Percentiles rank a stretch among this genome's conserved stretches.
Conservation (phyloP, 2,888 invertebrate genomes). For the Gymnosoma rotundatum region DNA sequence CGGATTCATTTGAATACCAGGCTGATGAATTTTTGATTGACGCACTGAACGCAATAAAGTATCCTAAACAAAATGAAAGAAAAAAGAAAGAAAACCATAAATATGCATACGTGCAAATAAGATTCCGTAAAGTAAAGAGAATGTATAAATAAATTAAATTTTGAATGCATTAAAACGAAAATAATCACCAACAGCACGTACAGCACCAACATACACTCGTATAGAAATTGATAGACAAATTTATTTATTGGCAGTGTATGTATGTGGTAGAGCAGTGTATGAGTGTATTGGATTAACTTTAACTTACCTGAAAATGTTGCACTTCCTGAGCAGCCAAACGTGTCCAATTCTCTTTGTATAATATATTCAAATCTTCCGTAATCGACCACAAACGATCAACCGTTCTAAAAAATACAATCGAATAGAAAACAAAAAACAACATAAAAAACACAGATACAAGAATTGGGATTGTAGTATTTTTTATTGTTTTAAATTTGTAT, state of each 20-base stretch:
- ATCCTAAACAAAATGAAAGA: constrained; percentile 76
- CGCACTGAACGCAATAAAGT: constrained; percentile 82
- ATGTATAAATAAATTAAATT: constrained; percentile 44
- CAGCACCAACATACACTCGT: background rate
- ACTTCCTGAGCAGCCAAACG: constrained; percentile 93
- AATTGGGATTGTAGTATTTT: constrained; percentile 29
- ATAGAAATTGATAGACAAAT: background rate
- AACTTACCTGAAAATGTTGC: constrained; percentile 89
- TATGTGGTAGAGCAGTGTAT: background rate
- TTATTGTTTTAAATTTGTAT: background rate
- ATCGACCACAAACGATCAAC: constrained; percentile 93
- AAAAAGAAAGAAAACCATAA: constrained; percentile 9
- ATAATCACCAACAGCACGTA: constrained; percentile 43
- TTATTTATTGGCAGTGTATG: background rate
- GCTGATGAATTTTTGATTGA: constrained; percentile 81
- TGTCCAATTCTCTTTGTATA: constrained; percentile 96
- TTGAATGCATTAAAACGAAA: constrained; percentile 37
- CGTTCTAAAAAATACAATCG: constrained; percentile 82
- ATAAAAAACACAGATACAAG: constrained; percentile 1
- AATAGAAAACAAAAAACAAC: constrained; percentile 12
- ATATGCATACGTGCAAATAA: background rate
- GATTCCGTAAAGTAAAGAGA: constrained; percentile 25
- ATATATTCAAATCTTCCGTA: constrained; percentile 92
- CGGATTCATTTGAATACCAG: constrained; percentile 81
- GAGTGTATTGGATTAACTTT: constrained; percentile 25